Evolutionary conservation across 2,113 vertebrate genomes (phyloP), one percentile per base, ranked within the genome.

Genomic region (Sinocyclocheilus rhinocerous): DNA sequence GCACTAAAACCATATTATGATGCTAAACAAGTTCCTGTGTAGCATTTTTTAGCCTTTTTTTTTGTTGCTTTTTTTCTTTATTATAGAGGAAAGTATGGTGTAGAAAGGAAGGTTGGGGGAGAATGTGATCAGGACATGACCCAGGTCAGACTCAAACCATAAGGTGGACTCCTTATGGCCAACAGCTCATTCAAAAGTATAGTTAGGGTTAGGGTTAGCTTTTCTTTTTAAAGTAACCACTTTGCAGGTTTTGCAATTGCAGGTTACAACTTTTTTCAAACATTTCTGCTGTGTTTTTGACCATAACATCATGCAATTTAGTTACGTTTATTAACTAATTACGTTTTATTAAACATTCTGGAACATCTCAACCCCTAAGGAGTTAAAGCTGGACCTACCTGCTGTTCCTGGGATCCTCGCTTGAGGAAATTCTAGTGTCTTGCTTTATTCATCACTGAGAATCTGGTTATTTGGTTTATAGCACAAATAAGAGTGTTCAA

Each of bases 1-100:
- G 15, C 65, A 57, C 2, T 70, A n/a, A 52, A 85, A 80, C 29
- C 26, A 70, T 42, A 39, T 42, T 52, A 85, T 57, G 29, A 80
- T 59, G 33, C 20, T 18, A 70, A 69, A 50, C 59, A 50, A 61
- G 18, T 76, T 26, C 24, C 22, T 1, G 48, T 20, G 16, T 72
- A 36, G 4, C 20, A n/a, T 33, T 57, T 22, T 57, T 83, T 70
- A 8, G 3, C 42, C 22, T 6, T 16, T 50, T 76, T 16, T 52
- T 76, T 16, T 29, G 52, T 2, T 7, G 22, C 45, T 5, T 76
- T 76, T 76, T 29, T 22, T 12, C 72, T 45, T 24, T 48, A 45
- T 15, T 24, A 48, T 45, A 75, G 22, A 63, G 3, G 22, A 50
- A 50, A 50, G 48, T 50, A 50, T 13, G 12, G 11, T 50, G 48